These are phyloP conservation scores for Galago senegalensis DNA, from an alignment of 2,797 vertebrate species.

Conservation along the genomic window DNA sequence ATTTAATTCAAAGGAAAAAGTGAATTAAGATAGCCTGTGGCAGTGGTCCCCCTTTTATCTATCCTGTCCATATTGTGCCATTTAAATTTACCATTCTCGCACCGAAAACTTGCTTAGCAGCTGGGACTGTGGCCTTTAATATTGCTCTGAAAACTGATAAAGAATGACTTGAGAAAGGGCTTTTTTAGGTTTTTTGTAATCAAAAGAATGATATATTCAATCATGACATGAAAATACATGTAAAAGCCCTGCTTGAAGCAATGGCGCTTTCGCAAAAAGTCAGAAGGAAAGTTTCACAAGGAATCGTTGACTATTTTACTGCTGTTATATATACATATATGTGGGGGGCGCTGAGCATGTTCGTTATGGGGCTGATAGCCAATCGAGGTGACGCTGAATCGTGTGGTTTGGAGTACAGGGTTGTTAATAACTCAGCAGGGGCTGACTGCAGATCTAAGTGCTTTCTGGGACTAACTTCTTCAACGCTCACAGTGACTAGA, in stretches of 20 bases:
- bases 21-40: conserved; percentile 56
- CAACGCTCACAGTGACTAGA: not conserved
- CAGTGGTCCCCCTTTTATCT: conserved; percentile 63
- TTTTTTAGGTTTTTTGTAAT: conserved; percentile 62
- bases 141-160: conserved; percentile 53
- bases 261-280: not conserved
- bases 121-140: conserved; percentile 48
- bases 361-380: not conserved
- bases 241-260: not conserved
- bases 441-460: not conserved
- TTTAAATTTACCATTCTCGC: conserved; percentile 73
- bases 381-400: not conserved
- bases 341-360: not conserved
- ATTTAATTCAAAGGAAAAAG: conserved; percentile 76
- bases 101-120: conserved; percentile 59
- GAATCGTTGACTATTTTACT: not conserved
- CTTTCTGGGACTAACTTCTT: not conserved
- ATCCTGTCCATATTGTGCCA: conserved; percentile 53
- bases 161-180: conserved; percentile 10
- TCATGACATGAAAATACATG: conserved; percentile 50
- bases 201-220: conserved; percentile 39
- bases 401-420: not conserved
- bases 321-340: not conserved
- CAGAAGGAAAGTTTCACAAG: not conserved
- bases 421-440: conserved; percentile 35